Evolutionary conservation across 2,797 vertebrate genomes (phyloP).

Genomic region (Hydrocynus forskahlii): DNA sequence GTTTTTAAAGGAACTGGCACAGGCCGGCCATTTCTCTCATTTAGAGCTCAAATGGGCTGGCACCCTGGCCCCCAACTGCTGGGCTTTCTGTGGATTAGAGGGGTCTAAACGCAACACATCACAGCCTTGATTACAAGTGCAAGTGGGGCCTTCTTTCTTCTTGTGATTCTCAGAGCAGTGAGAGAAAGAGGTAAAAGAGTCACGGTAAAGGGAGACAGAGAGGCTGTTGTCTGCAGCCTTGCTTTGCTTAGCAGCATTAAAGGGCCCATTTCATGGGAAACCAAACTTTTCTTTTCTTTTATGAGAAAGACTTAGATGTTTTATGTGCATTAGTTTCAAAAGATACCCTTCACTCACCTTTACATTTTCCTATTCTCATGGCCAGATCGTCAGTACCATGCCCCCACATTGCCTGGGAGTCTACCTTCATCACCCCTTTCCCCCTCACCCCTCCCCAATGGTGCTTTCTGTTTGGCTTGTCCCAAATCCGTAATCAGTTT

Average conservation of each 20-base stretch:
- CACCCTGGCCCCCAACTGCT: constrained; percentile 81
- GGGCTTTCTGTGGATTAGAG: constrained; percentile 78
- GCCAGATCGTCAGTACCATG: too few relatives aligned
- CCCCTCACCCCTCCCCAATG: too few relatives aligned
- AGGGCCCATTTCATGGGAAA: background rate
- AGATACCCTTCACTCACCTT: too few relatives aligned
- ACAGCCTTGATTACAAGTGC: constrained; percentile 78
- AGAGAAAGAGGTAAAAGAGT: constrained; percentile 15
- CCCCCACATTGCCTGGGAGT: too few relatives aligned
- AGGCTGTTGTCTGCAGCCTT: background rate
- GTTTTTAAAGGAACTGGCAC: constrained; percentile 91
- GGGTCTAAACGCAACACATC: constrained; percentile 81
- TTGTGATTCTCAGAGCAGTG: constrained; percentile 34
- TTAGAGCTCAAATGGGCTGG: constrained; percentile 91
- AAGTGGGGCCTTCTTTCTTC: constrained; percentile 52
- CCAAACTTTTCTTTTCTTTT: background rate
- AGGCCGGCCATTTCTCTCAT: constrained; percentile 94
- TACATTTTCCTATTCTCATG: too few relatives aligned
- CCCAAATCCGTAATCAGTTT: too few relatives aligned
- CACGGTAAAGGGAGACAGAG: constrained; percentile 26
- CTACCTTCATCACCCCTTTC: too few relatives aligned
- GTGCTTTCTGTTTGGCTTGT: too few relatives aligned
- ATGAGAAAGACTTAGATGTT: background rate
- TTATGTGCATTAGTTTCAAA: too few relatives aligned
- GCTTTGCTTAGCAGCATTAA: background rate